Percentiles rank a stretch among this genome's conserved stretches.
Conservation (phyloP, 2,797 vertebrate genomes). For the Micropoecilia bifurca region DNA sequence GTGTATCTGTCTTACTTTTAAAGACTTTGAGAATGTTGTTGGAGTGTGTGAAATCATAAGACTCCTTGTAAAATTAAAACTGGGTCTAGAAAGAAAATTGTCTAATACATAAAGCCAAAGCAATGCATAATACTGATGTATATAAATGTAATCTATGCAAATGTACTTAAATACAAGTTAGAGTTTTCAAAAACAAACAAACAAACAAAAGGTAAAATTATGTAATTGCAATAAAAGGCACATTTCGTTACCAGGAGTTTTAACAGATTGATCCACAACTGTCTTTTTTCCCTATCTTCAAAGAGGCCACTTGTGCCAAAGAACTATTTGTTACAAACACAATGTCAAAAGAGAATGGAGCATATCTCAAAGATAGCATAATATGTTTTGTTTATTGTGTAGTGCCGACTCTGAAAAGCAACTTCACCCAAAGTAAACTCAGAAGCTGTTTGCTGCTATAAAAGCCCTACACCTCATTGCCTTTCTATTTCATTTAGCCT, state of each 20-base stretch:
- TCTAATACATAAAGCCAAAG: not conserved
- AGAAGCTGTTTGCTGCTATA: constrained; percentile 37
- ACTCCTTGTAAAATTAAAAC: not conserved
- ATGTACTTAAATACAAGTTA: not conserved
- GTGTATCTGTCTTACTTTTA: not conserved
- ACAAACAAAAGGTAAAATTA: not conserved
- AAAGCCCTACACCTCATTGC: constrained; percentile 76
- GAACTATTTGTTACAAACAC: not conserved
- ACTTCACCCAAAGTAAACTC: constrained; percentile 11
- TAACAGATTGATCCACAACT: not conserved
- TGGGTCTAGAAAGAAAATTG: not conserved
- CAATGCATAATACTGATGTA: not conserved
- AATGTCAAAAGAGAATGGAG: constrained; percentile 19
- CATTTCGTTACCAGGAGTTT: not conserved
- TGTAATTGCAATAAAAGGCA: not conserved
- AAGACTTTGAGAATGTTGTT: not conserved
- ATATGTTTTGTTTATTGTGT: constrained; percentile 13
- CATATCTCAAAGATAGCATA: constrained; percentile 6
- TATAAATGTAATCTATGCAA: not conserved
- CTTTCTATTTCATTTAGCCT: constrained; percentile 71
- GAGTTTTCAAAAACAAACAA: not conserved
- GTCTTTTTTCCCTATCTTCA: not conserved
- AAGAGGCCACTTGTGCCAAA: not conserved
- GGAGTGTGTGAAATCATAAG: not conserved
- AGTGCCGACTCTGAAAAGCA: not conserved